phyloP scores from a whole-genome alignment of 2,113 vertebrate species.

The Thermophis baileyi region DNA sequence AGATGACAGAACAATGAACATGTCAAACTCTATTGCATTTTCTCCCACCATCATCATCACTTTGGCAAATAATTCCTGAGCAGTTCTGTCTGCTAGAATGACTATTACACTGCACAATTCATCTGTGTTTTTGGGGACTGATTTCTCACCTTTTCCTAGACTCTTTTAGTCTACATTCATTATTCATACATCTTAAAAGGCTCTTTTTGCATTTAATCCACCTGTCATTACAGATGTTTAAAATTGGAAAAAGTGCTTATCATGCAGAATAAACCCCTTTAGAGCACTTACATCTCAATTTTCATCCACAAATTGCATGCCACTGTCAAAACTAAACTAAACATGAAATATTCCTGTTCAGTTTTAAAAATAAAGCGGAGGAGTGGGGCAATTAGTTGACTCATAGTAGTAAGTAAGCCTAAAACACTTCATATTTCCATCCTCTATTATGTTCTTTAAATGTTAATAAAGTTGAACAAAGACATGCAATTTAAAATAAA shows the following conservation, averaged over 20 bases:
- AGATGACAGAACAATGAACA: conserved; percentile 22
- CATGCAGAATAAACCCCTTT: conserved; percentile 34
- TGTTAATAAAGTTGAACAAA: neutral
- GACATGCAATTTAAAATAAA: neutral
- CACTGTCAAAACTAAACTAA: conserved; percentile 5
- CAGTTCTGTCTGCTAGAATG: conserved; percentile 38
- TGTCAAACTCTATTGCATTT: neutral
- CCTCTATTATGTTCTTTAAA: neutral
- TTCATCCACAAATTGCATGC: conserved; percentile 25
- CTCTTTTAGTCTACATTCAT: conserved; percentile 49
- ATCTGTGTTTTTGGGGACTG: conserved; percentile 29
- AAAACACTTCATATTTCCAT: neutral
- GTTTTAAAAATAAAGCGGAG: neutral
- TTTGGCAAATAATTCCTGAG: conserved; percentile 42
- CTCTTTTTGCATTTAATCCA: conserved; percentile 56
- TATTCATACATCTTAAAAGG: conserved; percentile 49
- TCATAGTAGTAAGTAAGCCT: neutral
- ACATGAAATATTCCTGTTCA: neutral
- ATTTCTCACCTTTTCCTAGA: conserved; percentile 36
- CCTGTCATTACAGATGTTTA: conserved; percentile 57
- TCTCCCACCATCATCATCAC: conserved; percentile 11
- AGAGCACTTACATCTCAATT: conserved; percentile 33
- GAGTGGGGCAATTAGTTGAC: neutral
- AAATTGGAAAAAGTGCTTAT: conserved; percentile 46
- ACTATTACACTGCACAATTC: conserved; percentile 30